Base-by-base conservation (phyloP, 2,888 invertebrate genomes). In the Chaetogeoica ovagalla region DNA sequence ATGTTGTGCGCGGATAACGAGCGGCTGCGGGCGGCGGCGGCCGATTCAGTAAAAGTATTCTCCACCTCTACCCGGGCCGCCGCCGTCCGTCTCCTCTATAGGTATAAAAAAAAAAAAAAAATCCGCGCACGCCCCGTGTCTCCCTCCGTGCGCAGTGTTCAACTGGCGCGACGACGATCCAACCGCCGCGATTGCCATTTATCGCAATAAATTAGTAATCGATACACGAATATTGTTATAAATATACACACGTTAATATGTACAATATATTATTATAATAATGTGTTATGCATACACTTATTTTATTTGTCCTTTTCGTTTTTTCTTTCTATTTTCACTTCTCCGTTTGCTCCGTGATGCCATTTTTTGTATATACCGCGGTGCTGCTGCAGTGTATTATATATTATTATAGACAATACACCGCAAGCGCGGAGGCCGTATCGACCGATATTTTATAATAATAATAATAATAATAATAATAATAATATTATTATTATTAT, bases 1-100 rank as follows among this genome's bases (percentile, higher is more conserved):
- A 79, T 79, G 79, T 79, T 79, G 76, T 69, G 59, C 69, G 69
- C 17, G n/a, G 55, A 57, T 21, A 39, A 48, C 48, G 48, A 48
- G 48, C 48, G 48, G n/a, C n/a, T n/a, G n/a, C n/a, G n/a, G n/a
- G n/a, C n/a, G n/a, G n/a, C n/a, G n/a, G n/a, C 39, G 39, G 55
- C n/a, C n/a, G 43, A 71, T 70, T 71, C 79, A 79, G 79, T 79
- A 79, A 79, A 70, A 79, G 79, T 79, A 65, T 71, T 79, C 70
- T 39, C 39, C 43, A 69, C 37, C 77, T 43, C 37, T 19, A 21
- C 57, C 48, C 13, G 11, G 7, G 8, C 39, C 39, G 6, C 39
- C 39, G 39, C 8, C 39, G 39, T 39, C 8, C 39, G 39, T 39
- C 39, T 39, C 62, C 30, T 52, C 23, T 69, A 55, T 69, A 30